Evolutionary conservation across 92 coral and sea anemone species (phyloP), one percentile per base, ranked within the genome.

Genomic region (Metridium senile): DNA sequence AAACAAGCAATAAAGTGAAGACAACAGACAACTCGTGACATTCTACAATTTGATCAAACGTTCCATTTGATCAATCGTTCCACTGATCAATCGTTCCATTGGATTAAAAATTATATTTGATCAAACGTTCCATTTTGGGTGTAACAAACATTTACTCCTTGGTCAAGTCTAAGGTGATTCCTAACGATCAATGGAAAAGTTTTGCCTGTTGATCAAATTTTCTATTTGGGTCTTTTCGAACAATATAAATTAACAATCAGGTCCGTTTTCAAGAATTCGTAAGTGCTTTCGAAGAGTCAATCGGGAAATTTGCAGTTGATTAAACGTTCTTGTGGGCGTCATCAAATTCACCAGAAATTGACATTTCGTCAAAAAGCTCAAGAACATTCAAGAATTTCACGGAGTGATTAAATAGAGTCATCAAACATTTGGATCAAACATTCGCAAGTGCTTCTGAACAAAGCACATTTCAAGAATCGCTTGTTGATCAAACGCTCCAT

Each of bases 401-500:
- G 51, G 20, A 54, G 61, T 54, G 61, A 10, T 54, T 20, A 54
- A 54, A 54, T n/a, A 54, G 20, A 3, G 18, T 18, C 3, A 2
- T 59, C 66, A 59, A 59, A 26, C 23, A 22, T 22, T 10, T 22
- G 23, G n/a, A 2, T 59, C 66, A 59, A 59, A 26, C 23, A 22
- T 22, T 10, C 33, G 23, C 11, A 26, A 59, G 66, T 59, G 33
- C 66, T 59, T 59, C 32, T 8, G 33, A 59, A 26, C 66, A 59
- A 54, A 16, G n/a, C n/a, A 16, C n/a, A 54, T 23, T 26, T 22
- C 31, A 26, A 22, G 26, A 2, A 19, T 59, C 22, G 31, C 65
- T 3, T 4, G 3, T 63, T 63, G 69, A 63, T 63, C 69, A 28
- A 63, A 63, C 69, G 45, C 28, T 63, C 69, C 45, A 63, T 63